Evolutionary conservation across 2,113 vertebrate genomes (phyloP).

Genomic region (Planiliza haematocheilus): DNA sequence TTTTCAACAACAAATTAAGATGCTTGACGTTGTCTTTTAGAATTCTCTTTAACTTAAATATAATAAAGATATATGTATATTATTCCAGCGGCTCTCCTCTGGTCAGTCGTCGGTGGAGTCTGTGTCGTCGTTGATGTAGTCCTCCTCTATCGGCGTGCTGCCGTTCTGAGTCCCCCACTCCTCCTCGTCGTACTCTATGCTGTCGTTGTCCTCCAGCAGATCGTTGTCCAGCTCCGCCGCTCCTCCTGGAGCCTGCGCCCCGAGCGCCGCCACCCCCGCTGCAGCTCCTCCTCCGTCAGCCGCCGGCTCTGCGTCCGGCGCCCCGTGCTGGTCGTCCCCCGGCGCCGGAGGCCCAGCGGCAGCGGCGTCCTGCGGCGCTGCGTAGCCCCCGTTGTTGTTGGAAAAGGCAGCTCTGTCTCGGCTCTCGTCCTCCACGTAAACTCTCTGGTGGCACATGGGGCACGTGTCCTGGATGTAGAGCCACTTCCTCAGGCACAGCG

Average conservation of each 20-base stretch:
- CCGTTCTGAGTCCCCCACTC: constrained; percentile 83
- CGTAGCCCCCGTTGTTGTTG: constrained; percentile 90
- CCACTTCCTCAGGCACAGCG: constrained; percentile 98
- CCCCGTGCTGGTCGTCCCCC: constrained; percentile 19
- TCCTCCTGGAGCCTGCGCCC: constrained; percentile 44
- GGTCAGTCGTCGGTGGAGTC: constrained; percentile 87
- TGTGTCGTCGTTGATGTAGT: constrained; percentile 88
- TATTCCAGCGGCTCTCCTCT: too few relatives aligned
- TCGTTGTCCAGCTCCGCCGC: constrained; percentile 84
- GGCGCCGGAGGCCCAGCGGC: constrained; percentile 29
- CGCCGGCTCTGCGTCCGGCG: constrained; percentile 46
- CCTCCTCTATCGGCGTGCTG: constrained; percentile 83
- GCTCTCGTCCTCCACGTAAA: constrained; percentile 91
- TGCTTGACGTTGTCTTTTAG: constrained; percentile 45
- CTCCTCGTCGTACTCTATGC: constrained; percentile 90
- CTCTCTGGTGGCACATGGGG: constrained; percentile 98
- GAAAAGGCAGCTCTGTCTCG: constrained; percentile 83
- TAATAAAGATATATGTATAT: constrained; percentile 61
- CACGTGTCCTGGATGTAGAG: constrained; percentile 99
- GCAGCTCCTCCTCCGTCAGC: neutral
- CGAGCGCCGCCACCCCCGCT: neutral
- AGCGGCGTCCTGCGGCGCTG: constrained; percentile 73
- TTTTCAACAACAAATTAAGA: constrained; percentile 66
- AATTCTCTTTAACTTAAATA: constrained; percentile 74
- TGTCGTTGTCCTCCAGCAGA: constrained; percentile 91